Percentiles rank a stretch among this genome's conserved stretches.
phyloP scores from a whole-genome alignment of 2,888 invertebrate genomes.

The Chironomus tentans region DNA sequence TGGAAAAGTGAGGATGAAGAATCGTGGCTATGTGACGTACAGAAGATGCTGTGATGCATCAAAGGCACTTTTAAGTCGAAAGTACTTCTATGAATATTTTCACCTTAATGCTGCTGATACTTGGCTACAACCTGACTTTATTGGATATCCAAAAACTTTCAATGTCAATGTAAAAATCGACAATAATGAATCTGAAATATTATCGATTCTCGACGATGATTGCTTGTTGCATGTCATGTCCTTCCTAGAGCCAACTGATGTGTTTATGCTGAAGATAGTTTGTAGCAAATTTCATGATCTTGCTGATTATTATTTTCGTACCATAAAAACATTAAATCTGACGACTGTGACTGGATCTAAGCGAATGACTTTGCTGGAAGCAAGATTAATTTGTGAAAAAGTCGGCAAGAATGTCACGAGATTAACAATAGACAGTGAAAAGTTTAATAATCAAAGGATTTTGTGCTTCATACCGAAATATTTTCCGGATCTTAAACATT shows the following conservation, averaged over 20 bases:
- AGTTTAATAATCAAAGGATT: conserved; percentile 14
- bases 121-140: conserved; percentile 18
- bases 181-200: background rate
- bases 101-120: conserved; percentile 2
- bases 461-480: conserved; percentile 20
- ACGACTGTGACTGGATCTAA: background rate
- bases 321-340: background rate
- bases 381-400: background rate
- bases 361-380: conserved; percentile 9
- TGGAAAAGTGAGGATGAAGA: background rate
- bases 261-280: background rate
- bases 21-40: conserved; percentile 15
- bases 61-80: background rate
- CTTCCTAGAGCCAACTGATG: conserved; percentile 9
- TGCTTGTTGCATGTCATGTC: background rate
- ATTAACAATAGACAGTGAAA: conserved; percentile 6
- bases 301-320: background rate
- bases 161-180: background rate
- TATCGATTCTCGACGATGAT: conserved; percentile 13
- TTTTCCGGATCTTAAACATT: background rate
- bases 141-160: background rate
- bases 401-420: background rate
- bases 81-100: background rate
- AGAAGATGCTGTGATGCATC: background rate
- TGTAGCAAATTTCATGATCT: conserved; percentile 7